Base-by-base conservation (phyloP, 2,888 invertebrate species). In the Eubasilissa splendida region DNA sequence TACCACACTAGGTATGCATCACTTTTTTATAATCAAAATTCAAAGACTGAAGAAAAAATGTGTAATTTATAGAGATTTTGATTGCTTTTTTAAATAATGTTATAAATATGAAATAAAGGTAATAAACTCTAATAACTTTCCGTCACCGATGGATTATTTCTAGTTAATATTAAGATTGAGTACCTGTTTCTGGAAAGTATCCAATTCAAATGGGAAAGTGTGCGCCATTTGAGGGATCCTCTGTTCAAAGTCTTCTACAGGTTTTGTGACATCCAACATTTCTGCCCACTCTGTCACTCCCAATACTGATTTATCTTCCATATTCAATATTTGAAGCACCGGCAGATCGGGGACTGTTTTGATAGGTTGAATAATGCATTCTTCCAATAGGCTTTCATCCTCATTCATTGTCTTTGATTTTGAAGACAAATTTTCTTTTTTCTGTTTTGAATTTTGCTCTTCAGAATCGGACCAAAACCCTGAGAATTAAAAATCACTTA, bases 161-260 rank as follows among this genome's bases (percentile, higher is more conserved):
- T 7, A 7, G 42, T 42, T 42, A 42, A 42, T 7, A 42, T 42
- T 1, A 42, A 5, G 7, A 42, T 42, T 4, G 42, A 60, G 83
- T 86, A 92, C 92, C 88, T 96, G 96, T 89, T 99, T 98, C 87
- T 99, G 99, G 87, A 99, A 99, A 42, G 93, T 96, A 88, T 99
- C 99, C 86, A 99, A 90, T 86, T 98, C 96, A 88, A 99, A 99
- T 1, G 95, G 94, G 88, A 94, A 97, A 81, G 91, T 92, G 86
- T 95, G 94, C 0, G 98, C 98, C 90, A 96, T 95, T 82, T 95
- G 93, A 4, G 96, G 96, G 80, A 98, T 93, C 85, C 92, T 92
- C 84, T 96, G 93, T 73, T 94, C 91, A 86, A 97, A 98, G 87
- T 98, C 95, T 1, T 90, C 91, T 0, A 98, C 94, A 0, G 97